Conservation (phyloP, 2,888 invertebrate genomes). For the Gari tellinella region DNA sequence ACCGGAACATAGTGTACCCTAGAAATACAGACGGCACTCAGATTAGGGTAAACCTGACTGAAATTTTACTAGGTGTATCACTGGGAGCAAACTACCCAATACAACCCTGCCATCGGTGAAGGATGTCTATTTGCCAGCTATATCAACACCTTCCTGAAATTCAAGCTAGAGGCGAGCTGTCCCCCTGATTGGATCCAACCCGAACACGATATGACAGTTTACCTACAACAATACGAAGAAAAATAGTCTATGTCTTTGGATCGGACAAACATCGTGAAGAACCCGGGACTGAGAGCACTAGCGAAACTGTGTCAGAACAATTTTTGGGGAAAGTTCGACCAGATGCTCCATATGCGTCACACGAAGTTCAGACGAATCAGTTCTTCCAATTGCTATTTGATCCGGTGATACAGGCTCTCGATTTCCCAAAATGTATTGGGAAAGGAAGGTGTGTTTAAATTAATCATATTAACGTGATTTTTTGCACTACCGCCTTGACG, state of each 20-base stretch:
- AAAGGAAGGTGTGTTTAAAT: no score
- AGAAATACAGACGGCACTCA: conserved; percentile 78
- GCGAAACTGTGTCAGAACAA: no score
- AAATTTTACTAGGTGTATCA: conserved; percentile 80
- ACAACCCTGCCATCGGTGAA: conserved; percentile 35
- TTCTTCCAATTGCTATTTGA: conserved; percentile 30
- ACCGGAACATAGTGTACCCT: conserved; percentile 80
- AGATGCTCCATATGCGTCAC: conserved; percentile 28
- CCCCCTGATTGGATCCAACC: conserved; percentile 59
- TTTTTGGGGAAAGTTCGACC: conserved; percentile 64
- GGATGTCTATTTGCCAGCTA: conserved; percentile 76
- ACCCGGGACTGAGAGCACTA: conserved; percentile 47
- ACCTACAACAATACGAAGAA: conserved; percentile 56
- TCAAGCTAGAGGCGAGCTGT: conserved; percentile 72
- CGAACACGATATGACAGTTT: conserved; percentile 55
- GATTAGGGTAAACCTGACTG: conserved; percentile 75
- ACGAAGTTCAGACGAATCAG: conserved; percentile 16
- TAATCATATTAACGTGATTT: no score
- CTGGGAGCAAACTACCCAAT: conserved; percentile 45
- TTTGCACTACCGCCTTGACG: no score
- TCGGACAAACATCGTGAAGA: conserved; percentile 33
- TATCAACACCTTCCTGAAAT: conserved; percentile 71
- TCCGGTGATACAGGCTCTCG: conserved; percentile 8
- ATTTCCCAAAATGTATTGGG: conserved; percentile 17
- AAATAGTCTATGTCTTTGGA: conserved; percentile 51